Evolutionary conservation across 1,140 invertebrate genomes (phyloP), one percentile per base, ranked within the genome.

Genomic region (Aethina tumida): DNA sequence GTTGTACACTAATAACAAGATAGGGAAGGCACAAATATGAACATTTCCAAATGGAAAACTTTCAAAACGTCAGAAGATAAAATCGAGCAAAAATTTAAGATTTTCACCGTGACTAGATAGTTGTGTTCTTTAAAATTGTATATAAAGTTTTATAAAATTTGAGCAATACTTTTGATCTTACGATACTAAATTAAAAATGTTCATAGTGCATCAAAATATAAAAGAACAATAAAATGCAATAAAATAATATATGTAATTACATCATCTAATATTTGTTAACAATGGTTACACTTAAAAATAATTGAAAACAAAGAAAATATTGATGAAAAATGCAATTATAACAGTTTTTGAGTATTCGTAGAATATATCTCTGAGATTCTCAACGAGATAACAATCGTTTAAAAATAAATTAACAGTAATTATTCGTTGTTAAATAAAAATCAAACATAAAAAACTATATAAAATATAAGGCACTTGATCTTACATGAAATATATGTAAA

Each of bases 11-110:
- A n/a, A n/a, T n/a, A n/a, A n/a, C n/a, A n/a, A n/a, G n/a, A n/a
- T n/a, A n/a, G n/a, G 24, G 20, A 30, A 35, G 38, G 43, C 43
- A 45, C 43, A 31, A 35, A 41, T 45, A 45, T 45, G 43, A 45
- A 45, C 43, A 45, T 45, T 45, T 45, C 38, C 38, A 40, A 39
- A 34, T 21, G 26, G 35, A 24, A 14, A 5, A 39, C 24, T n/a
- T 8, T 18, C n/a, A n/a, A n/a, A n/a, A n/a, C n/a, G n/a, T n/a
- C 10, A 26, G 20, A 35, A 35, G 34, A 25, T 24, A n/a, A n/a
- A n/a, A n/a, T n/a, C n/a, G n/a, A n/a, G n/a, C n/a, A n/a, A n/a
- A n/a, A n/a, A n/a, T n/a, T n/a, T n/a, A n/a, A n/a, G n/a, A n/a
- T n/a, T n/a, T n/a, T n/a, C n/a, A n/a, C n/a, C n/a, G n/a, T n/a